Evolutionary conservation across 1,140 invertebrate species (phyloP).

Genomic region (Polyergus mexicanus): DNA sequence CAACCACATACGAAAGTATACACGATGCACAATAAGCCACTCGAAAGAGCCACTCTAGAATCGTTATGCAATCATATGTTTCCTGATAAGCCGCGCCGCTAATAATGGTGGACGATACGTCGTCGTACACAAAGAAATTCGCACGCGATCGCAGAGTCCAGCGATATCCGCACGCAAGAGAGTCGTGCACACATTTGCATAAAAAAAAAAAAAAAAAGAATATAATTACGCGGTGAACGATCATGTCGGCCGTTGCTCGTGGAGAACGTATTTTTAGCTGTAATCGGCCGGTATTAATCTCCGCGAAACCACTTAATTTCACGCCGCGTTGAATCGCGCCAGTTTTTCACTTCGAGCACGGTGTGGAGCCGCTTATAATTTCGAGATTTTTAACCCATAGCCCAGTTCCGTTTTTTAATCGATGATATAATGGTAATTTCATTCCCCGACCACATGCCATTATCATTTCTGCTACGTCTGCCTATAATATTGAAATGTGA

Average conservation of each 20-base stretch:
- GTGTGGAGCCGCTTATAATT: conserved; percentile 39
- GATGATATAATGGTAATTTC: conserved; percentile 15
- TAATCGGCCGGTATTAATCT: conserved; percentile 62
- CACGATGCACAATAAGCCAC: conserved; percentile 1
- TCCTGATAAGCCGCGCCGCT: conserved; percentile 58
- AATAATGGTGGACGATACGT: conserved; percentile 63
- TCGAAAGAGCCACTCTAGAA: not conserved
- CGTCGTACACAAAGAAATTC: conserved; percentile 51
- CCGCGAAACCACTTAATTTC: conserved; percentile 63
- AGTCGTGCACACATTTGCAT: conserved; percentile 36
- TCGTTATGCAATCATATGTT: conserved; percentile 45
- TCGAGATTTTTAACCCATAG: conserved; percentile 51
- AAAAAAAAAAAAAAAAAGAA: conserved; percentile 60
- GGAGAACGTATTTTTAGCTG: conserved; percentile 52
- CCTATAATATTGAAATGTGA: conserved; percentile 12
- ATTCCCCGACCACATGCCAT: conserved; percentile 1
- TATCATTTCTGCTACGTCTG: not conserved
- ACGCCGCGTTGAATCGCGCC: conserved; percentile 60
- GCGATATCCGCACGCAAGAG: conserved; percentile 37
- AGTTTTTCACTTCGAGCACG: conserved; percentile 49
- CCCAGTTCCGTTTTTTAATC: conserved; percentile 16
- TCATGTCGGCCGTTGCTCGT: conserved; percentile 37
- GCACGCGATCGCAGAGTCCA: conserved; percentile 43
- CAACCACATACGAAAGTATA: conserved; percentile 25
- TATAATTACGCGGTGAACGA: conserved; percentile 46